Evolutionary conservation across 2,888 invertebrate species (phyloP).

Genomic region (Serrognathus titanus): DNA sequence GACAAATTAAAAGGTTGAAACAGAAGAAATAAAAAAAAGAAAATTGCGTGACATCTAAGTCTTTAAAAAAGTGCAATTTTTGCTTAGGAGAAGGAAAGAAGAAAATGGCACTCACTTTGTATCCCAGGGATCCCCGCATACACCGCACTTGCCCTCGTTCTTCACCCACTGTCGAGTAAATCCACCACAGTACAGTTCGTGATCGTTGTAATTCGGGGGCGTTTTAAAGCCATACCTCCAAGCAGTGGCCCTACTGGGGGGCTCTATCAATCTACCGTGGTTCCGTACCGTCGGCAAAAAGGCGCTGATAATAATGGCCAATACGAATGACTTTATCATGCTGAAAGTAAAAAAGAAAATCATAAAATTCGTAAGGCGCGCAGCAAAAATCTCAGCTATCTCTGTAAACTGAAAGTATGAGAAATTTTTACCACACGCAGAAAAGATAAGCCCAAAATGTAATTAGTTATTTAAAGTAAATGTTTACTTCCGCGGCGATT

Average conservation of each 20-base stretch:
- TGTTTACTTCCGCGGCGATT: too few species aligned
- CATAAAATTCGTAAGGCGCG: too few species aligned
- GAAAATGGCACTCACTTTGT: constrained; percentile 39
- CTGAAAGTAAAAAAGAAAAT: not conserved
- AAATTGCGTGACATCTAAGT: too few species aligned
- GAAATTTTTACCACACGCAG: too few species aligned
- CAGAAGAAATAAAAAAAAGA: not conserved
- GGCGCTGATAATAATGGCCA: not conserved
- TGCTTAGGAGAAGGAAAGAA: not conserved
- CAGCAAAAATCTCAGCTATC: too few species aligned
- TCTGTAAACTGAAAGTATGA: too few species aligned
- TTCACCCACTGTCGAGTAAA: constrained; percentile 78
- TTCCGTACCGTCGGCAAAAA: constrained; percentile 48
- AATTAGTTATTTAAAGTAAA: too few species aligned
- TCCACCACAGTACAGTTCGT: constrained; percentile 84
- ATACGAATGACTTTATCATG: constrained; percentile 6
- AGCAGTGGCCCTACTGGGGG: constrained; percentile 81
- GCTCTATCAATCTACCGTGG: constrained; percentile 77
- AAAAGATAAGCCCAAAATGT: too few species aligned
- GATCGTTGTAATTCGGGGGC: constrained; percentile 86
- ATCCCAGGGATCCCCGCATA: constrained; percentile 86
- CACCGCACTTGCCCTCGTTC: constrained; percentile 81
- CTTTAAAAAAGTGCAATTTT: not conserved
- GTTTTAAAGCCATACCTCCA: constrained; percentile 88
- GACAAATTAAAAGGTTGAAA: too few species aligned